Conservation (phyloP, 1,140 invertebrate genomes). For the Stratiolaelaps scimitus region DNA sequence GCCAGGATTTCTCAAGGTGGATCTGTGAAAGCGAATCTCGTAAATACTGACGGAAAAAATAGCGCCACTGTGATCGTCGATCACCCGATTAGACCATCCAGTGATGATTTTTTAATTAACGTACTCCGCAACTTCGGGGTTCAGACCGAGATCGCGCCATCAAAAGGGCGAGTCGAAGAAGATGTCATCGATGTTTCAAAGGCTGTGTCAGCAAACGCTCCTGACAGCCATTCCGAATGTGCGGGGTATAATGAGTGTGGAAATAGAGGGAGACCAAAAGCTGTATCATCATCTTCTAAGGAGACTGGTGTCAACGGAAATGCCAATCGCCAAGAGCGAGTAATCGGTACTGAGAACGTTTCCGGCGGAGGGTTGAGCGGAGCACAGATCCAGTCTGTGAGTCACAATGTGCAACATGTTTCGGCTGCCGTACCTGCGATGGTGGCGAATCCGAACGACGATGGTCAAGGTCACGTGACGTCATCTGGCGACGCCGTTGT, state of each 20-base stretch:
- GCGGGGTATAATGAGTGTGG: background rate
- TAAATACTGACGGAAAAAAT: background rate
- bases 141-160: background rate
- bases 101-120: background rate
- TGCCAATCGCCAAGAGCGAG: background rate
- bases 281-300: background rate
- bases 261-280: background rate
- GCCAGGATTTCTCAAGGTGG: background rate
- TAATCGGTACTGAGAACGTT: background rate
- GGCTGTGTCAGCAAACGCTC: no score
- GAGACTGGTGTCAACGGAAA: background rate
- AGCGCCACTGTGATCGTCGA: background rate
- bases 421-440: background rate
- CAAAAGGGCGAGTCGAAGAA: background rate
- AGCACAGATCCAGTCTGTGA: background rate
- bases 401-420: background rate
- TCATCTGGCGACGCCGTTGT: background rate
- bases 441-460: background rate
- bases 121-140: constrained; percentile 3
- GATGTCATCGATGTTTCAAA: no score
- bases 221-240: background rate
- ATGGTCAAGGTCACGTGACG: background rate
- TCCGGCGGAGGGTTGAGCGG: background rate
- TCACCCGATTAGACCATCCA: no score
- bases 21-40: background rate